Evolutionary conservation across 1,140 invertebrate genomes (phyloP), one percentile per base, ranked within the genome.

Genomic region (Papilio machaon): DNA sequence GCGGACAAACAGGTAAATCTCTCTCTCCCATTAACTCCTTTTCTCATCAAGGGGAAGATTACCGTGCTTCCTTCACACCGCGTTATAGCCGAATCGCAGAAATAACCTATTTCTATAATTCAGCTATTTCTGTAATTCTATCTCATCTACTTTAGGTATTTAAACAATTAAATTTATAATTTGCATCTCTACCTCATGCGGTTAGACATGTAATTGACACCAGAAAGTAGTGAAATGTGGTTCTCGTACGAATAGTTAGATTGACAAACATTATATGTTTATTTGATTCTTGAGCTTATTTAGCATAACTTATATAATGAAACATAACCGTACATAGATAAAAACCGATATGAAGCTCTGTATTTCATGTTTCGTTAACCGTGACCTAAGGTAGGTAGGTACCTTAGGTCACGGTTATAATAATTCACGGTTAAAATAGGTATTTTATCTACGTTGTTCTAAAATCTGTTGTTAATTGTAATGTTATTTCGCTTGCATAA

Each of bases 401-500:
- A n/a, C n/a, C n/a, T n/a, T n/a, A n/a, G n/a, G n/a, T n/a, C n/a
- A n/a, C n/a, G n/a, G n/a, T n/a, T n/a, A n/a, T n/a, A n/a, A n/a
- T n/a, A n/a, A n/a, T n/a, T n/a, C n/a, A n/a, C n/a, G n/a, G n/a
- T n/a, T n/a, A n/a, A n/a, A n/a, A n/a, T n/a, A n/a, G n/a, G n/a
- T n/a, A 30, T 30, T 30, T 30, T 30, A 30, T 30, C 23, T 30
- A 30, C 23, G 10, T 10, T 38, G 35, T 0, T 23, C 23, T 64
- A 64, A 70, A 70, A 70, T 10, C 60, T 7, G 13, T 35, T 35
- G 30, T 35, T 67, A 30, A 67, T 67, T 30, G 64, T 70, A 11
- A 11, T 67, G 64, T 17, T 70, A 10, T 70, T 70, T 70, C 30
- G 64, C 30, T 70, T 70, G 30, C 64, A 70, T 70, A 70, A 70